Evolutionary conservation across 2,797 vertebrate genomes (phyloP).

Genomic region (Staurois parvus): DNA sequence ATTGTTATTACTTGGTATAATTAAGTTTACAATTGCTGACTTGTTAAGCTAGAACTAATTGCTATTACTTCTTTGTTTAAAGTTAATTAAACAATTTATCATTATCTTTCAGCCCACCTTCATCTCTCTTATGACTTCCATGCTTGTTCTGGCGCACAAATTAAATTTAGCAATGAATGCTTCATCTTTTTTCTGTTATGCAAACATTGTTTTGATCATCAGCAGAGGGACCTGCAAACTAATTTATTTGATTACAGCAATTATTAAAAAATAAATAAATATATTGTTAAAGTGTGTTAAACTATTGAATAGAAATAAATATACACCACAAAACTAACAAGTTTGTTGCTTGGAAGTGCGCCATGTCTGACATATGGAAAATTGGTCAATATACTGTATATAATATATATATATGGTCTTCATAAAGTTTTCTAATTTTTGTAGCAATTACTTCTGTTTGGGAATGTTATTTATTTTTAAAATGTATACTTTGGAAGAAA

Average conservation of each 20-base stretch:
- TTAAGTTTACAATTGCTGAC: conserved; percentile 57
- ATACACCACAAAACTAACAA: neutral
- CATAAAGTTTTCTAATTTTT: too few species aligned
- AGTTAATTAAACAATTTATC: conserved; percentile 60
- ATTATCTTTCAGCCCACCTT: conserved; percentile 57
- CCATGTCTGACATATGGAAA: too few species aligned
- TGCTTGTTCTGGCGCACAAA: conserved; percentile 50
- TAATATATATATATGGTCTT: too few species aligned
- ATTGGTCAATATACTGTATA: too few species aligned
- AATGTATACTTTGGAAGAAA: too few species aligned
- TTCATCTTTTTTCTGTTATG: conserved; percentile 20
- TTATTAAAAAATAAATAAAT: conserved; percentile 46
- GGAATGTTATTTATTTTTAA: too few species aligned
- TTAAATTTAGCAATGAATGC: conserved; percentile 57
- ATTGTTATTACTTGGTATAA: conserved; percentile 55
- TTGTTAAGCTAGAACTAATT: conserved; percentile 62
- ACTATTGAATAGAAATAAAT: conserved; percentile 19
- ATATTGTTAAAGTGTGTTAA: conserved; percentile 11
- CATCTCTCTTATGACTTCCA: conserved; percentile 55
- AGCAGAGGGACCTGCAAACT: conserved; percentile 37
- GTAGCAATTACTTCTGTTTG: too few species aligned
- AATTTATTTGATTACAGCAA: conserved; percentile 40
- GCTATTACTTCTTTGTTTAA: conserved; percentile 62
- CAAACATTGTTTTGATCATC: conserved; percentile 51
- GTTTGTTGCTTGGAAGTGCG: neutral